Base-by-base conservation (phyloP, 2,888 invertebrate genomes). In the Plagiodera versicolora region DNA sequence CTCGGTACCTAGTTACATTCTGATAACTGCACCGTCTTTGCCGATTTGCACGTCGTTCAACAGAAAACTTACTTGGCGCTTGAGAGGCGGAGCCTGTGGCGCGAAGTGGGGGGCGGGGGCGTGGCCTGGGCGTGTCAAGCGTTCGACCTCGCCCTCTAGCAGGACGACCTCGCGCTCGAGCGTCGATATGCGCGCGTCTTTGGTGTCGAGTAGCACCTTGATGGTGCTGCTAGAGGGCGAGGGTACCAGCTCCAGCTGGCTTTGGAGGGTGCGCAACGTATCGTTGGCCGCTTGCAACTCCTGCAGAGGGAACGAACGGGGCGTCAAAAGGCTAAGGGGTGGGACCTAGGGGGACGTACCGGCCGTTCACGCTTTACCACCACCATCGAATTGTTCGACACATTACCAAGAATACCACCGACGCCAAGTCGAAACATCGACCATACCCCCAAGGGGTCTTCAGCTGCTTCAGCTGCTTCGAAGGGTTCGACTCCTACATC, bases 1-100 rank as follows among this genome's bases (percentile, higher is more conserved):
- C 78, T 75, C 78, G 75, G 77, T 77, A 77, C 71, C 75, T 79
- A 79, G 79, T 80, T 79, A 79, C 80, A 79, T 77, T 77, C 76
- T 76, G 73, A 77, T 74, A 68, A 79, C 75, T 72, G 78, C 82
- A 81, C 86, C 88, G 83, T 88, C 88, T 85, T 87, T 88, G 84
- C 86, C 87, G 84, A 88, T 86, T 83, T 87, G 87, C 82, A 88
- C 88, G 86, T 89, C 87, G 88, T 89, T 87, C 84, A 88, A 87
- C 86, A 88, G 86, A 85, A 88, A 88, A 90, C 90, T 90, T 90
- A 90, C 90, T 90, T 90, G 90, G 83, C 89, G 87, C 85, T 89
- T 89, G 84, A 87, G 86, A 83, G 84, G 81, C 70, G 81, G 79
- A 58, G 80, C 77, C 39, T 39, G 39, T 14, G 84, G 84, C 69